Conservation (phyloP, 2,888 invertebrate species). For the Hipparchia sbordonii region DNA sequence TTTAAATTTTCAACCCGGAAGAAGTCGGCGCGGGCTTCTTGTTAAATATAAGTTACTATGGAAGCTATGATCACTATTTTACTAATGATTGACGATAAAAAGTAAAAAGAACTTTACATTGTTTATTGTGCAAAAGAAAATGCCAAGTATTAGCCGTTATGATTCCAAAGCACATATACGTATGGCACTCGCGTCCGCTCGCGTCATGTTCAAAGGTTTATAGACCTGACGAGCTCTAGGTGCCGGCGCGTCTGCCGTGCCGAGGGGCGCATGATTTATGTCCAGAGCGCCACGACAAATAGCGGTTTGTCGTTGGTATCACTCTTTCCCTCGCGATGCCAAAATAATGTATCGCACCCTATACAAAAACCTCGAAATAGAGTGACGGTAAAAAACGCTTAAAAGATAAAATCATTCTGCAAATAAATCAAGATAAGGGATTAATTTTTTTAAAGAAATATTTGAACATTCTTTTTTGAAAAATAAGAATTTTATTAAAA, state of each 20-base stretch:
- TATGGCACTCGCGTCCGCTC: slow-evolving; percentile 35
- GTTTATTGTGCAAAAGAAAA: background rate
- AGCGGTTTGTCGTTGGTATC: slow-evolving; percentile 76
- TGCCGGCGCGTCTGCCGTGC: slow-evolving; percentile 48
- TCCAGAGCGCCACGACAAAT: slow-evolving; percentile 74
- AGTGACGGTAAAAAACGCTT: slow-evolving; percentile 25
- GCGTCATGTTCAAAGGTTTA: slow-evolving; percentile 47
- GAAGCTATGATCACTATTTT: no score
- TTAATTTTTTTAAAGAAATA: slow-evolving; percentile 1
- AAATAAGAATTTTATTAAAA: no score
- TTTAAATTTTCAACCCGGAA: no score
- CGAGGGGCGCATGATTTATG: slow-evolving; percentile 74
- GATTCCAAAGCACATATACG: slow-evolving; percentile 14
- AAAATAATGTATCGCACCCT: slow-evolving; percentile 62
- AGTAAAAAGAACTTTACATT: background rate
- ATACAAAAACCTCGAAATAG: slow-evolving; percentile 26
- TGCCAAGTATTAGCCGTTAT: background rate
- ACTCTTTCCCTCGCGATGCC: slow-evolving; percentile 69
- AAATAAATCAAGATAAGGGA: slow-evolving; percentile 20
- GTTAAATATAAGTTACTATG: no score
- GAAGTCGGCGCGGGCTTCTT: no score
- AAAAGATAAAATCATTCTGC: slow-evolving; percentile 23
- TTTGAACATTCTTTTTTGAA: background rate
- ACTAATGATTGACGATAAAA: no score
- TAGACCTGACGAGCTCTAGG: slow-evolving; percentile 48